phyloP scores from a whole-genome alignment of 2,113 vertebrate genomes.

The Bettongia penicillata region DNA sequence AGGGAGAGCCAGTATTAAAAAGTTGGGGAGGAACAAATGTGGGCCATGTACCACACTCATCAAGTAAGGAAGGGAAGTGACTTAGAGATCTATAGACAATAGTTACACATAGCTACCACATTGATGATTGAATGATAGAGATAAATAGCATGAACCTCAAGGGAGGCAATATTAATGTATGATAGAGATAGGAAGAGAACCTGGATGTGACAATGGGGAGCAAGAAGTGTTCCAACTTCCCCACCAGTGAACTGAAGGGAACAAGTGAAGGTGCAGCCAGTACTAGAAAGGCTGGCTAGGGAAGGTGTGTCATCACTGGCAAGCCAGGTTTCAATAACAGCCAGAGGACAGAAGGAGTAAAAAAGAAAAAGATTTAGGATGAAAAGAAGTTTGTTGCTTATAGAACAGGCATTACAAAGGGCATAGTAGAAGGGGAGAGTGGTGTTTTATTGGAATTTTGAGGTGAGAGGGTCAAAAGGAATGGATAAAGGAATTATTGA shows the following conservation, averaged over 20 bases:
- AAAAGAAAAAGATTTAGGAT: not conserved
- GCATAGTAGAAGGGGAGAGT: not conserved
- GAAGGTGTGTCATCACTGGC: not conserved
- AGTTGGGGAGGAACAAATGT: not conserved
- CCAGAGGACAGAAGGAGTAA: not conserved
- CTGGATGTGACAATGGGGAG: not conserved
- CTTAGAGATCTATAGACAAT: not conserved
- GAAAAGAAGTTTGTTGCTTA: not conserved
- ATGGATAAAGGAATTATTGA: not conserved
- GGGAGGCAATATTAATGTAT: not conserved
- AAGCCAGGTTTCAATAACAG: not conserved
- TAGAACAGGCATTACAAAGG: not conserved
- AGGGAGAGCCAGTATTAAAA: not conserved
- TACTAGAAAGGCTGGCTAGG: not conserved
- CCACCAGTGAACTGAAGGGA: not conserved
- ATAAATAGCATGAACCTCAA: not conserved
- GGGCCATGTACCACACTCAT: not conserved
- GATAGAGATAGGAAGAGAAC: not conserved
- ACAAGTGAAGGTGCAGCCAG: not conserved
- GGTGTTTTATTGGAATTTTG: not conserved
- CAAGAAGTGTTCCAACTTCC: not conserved
- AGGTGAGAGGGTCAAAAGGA: not conserved
- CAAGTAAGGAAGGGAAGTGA: not conserved
- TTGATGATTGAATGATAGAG: not conserved
- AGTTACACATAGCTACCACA: not conserved